Evolutionary conservation across 2,797 vertebrate species (phyloP), one percentile per base, ranked within the genome.

Genomic region (Masticophis lateralis): DNA sequence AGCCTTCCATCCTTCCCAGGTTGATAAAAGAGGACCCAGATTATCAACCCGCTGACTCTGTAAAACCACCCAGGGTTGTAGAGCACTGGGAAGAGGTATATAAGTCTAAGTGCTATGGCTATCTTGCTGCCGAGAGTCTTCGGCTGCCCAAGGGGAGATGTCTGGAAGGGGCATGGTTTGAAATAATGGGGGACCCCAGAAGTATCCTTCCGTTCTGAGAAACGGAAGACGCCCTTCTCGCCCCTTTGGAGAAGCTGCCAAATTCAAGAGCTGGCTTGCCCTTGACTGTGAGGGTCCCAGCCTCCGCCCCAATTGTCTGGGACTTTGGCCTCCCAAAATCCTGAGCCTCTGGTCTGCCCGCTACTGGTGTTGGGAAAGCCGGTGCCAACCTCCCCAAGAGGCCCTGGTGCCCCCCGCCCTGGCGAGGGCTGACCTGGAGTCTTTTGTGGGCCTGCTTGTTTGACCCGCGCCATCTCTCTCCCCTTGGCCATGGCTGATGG

Each of bases 281-380:
- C 47, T 51, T 51, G 47, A 51, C 25, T 27, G 2, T 10, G 25
- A 61, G 69, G 32, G 16, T 74, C 69, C 32, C 74, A 43, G 74
- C 3, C 18, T 11, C 37, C 0, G 1, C 37, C 7, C 74, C 37
- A 5, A 37, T 4, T 22, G 37, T 43, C 37, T 43, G 74, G 37
- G 74, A 43, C 37, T 22, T 79, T 22, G 37, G 0, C 18, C 32
- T 32, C 0, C 20, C 32, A 8, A 43, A 43, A 18, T 79, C 18
- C 32, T 11, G 37, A 18, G 37, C 18, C 0, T 0, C 3, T 11
- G 37, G 37, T 4, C 37, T 47, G 9, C 37, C 20, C 4, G 0
- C 74, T 22, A 2, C 18, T 20, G 32, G 18, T 32, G 18, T 18
- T 43, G 69, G 32, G 18, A 9, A 22, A 79, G 37, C 32, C 4